phyloP scores from a whole-genome alignment of 2,888 invertebrate species.

The Colletes collaris region DNA sequence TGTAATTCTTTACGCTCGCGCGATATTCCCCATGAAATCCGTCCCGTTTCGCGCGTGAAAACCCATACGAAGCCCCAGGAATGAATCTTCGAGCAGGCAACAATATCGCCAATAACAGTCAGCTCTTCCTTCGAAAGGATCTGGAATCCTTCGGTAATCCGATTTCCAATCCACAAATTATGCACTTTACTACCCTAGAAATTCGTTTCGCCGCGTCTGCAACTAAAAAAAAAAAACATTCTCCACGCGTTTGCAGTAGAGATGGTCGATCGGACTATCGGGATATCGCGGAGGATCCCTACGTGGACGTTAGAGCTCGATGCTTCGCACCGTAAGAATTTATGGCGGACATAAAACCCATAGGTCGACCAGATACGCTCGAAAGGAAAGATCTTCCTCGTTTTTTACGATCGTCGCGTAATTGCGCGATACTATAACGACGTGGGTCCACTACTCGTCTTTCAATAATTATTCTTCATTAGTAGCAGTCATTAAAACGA shows the following conservation, averaged over 20 bases:
- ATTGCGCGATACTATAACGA: constrained; percentile 55
- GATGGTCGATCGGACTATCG: constrained; percentile 4
- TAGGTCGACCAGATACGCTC: constrained; percentile 8
- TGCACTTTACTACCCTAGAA: constrained; percentile 13
- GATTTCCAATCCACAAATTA: constrained; percentile 11
- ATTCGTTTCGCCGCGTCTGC: constrained; percentile 2
- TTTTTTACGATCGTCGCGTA: constrained; percentile 38
- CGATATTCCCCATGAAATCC: constrained; percentile 1
- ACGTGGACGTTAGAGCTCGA: background rate
- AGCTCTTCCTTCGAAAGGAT: background rate
- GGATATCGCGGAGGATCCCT: background rate
- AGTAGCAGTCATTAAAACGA: too few relatives aligned
- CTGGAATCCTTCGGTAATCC: constrained; percentile 11
- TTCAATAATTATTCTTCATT: background rate
- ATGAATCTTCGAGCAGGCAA: constrained; percentile 9
- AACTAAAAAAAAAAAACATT: background rate
- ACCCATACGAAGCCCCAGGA: background rate
- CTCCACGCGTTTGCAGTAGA: background rate
- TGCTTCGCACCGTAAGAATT: constrained; percentile 25
- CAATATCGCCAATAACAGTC: constrained; percentile 4
- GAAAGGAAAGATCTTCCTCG: constrained; percentile 6
- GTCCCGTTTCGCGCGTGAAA: too few relatives aligned
- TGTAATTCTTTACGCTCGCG: background rate
- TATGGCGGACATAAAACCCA: constrained; percentile 32
- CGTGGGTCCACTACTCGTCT: background rate